Evolutionary conservation across 2,888 invertebrate genomes (phyloP).

Genomic region (Cantharis rufa): DNA sequence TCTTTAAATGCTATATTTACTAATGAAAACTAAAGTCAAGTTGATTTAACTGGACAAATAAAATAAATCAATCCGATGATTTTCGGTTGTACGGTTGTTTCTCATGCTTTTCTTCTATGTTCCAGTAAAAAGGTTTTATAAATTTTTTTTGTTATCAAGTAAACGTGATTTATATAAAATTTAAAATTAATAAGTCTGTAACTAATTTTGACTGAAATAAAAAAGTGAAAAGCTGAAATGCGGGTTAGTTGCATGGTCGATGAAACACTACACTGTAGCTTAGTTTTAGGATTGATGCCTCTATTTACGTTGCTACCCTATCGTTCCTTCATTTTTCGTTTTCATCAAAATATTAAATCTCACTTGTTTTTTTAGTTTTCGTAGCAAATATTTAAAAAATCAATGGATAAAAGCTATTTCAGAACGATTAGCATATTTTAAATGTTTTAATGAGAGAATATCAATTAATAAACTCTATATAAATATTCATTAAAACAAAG

Average conservation of each 20-base stretch:
- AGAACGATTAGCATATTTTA: not conserved
- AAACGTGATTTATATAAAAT: not conserved
- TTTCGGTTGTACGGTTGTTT: no score
- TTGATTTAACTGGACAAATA: not conserved
- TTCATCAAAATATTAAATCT: not conserved
- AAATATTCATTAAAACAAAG: constrained; percentile 23
- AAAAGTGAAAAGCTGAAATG: not conserved
- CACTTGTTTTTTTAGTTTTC: not conserved
- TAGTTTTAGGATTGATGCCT: not conserved
- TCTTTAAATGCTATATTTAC: not conserved
- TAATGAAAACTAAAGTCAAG: not conserved
- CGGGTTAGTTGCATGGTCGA: not conserved
- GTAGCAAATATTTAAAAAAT: no score
- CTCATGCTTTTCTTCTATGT: not conserved
- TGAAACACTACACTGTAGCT: not conserved
- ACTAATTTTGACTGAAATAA: not conserved
- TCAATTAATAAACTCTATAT: not conserved
- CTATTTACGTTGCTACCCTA: not conserved
- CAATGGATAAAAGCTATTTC: not conserved
- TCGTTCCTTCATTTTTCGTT: not conserved
- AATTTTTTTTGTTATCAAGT: no score
- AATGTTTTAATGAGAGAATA: not conserved
- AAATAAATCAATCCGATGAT: not conserved
- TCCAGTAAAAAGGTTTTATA: not conserved
- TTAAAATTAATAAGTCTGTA: not conserved